Base-by-base conservation (phyloP, 2,113 vertebrate species). In the Campylorhamphus procurvoides region DNA sequence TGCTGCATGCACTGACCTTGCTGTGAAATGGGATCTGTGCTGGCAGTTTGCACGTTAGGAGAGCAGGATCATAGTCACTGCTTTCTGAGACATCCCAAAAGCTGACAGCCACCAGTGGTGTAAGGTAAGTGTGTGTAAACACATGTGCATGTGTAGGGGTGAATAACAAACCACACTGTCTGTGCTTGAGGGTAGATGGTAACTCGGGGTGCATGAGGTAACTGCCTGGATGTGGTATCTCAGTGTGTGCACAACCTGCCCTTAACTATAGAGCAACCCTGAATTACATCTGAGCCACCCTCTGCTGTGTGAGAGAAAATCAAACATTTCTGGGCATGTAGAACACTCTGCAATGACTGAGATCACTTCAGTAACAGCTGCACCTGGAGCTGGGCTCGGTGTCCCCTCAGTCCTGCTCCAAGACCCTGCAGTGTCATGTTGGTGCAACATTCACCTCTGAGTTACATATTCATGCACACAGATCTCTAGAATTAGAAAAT, bases 61-160 rank as follows among this genome's bases (percentile, higher is more conserved):
- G 2, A 62, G 40, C 23, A 89, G 80, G 80, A 44, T 49, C 76
- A 73, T 28, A 39, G 5, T 87, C 1, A 7, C 14, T 28, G 35
- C 4, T 49, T 59, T 78, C 12, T 63, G 27, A 87, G 68, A n/a
- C 52, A 78, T 14, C 39, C 47, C 35, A 19, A 40, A 79, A 72
- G n/a, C 47, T 67, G 44, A 25, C 14, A 87, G 69, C 15, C 56
- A 64, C 27, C 39, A 55, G 12, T 24, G 35, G 35, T 44, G 64
- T 72, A 8, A 24, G 62, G 24, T 33, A 11, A 78, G 22, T 40
- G 11, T 29, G 40, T 55, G 40, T 22, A 55, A 66, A 20, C 39
- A 37, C 12, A 4, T 0, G 2, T 27, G 31, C 24, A 35, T 37
- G 25, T 47, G 6, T 9, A 50, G 35, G 59, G n/a, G 22, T 58